Conservation (phyloP, 2,888 invertebrate genomes). For the Agriopis leucophaearia region DNA sequence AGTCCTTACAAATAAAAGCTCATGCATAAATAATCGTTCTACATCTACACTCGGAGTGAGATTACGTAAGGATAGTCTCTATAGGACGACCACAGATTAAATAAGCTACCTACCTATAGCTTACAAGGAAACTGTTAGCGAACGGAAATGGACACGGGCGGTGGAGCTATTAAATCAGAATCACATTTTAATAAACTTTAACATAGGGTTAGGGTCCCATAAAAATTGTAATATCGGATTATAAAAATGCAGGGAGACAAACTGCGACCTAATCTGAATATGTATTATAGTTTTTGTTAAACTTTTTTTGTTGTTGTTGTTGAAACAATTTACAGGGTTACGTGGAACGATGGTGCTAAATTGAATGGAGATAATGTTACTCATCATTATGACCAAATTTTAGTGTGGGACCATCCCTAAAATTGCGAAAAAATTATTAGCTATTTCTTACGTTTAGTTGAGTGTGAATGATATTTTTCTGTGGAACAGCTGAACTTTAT, state of each 20-base stretch:
- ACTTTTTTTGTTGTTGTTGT: too few species aligned
- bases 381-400: too few species aligned
- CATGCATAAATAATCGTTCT: conserved; percentile 77
- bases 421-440: too few species aligned
- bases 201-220: conserved; percentile 17
- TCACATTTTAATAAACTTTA: conserved; percentile 55
- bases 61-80: conserved; percentile 58
- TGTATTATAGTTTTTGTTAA: too few species aligned
- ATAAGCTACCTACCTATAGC: conserved; percentile 10
- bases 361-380: too few species aligned
- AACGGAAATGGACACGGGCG: conserved; percentile 76
- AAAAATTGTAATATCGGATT: conserved; percentile 28
- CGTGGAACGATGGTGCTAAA: too few species aligned
- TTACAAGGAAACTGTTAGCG: conserved; percentile 79
- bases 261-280: not conserved
- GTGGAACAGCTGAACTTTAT: too few species aligned
- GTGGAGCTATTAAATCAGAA: conserved; percentile 60
- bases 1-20: conserved; percentile 76
- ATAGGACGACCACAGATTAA: conserved; percentile 19
- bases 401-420: too few species aligned
- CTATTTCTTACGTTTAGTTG: too few species aligned
- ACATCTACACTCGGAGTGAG: conserved; percentile 62
- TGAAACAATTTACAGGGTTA: too few species aligned
- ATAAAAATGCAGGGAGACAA: conserved; percentile 14
- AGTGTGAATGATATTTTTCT: too few species aligned